These are phyloP conservation scores for Drosophila macrospina DNA, from an alignment of 2,888 invertebrate genomes.

Conservation along the genomic window DNA sequence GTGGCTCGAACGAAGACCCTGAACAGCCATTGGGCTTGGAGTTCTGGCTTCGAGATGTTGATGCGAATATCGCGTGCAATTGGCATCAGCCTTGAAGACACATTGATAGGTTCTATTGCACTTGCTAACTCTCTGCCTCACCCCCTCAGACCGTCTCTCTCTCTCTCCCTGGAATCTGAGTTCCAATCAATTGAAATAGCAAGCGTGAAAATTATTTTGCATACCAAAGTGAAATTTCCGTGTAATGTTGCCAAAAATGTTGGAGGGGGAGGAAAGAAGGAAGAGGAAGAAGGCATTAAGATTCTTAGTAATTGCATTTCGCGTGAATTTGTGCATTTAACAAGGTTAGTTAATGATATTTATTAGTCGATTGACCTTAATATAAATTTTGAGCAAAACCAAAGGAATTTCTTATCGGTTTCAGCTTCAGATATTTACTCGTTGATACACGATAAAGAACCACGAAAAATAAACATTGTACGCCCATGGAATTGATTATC, in stretches of 20 bases:
- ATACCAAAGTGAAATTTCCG: constrained; percentile 53
- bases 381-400: constrained; percentile 1
- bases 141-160: too few species aligned
- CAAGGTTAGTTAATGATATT: constrained; percentile 41
- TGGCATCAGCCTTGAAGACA: constrained; percentile 57
- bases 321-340: constrained; percentile 23
- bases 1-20: constrained; percentile 33
- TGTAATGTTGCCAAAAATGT: constrained; percentile 29
- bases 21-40: constrained; percentile 36
- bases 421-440: background rate
- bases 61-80: constrained; percentile 72
- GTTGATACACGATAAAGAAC: constrained; percentile 31
- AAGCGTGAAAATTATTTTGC: constrained; percentile 43
- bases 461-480: constrained; percentile 34
- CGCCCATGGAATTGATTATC: constrained; percentile 52
- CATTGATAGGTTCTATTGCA: constrained; percentile 37
- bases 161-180: constrained; percentile 10
- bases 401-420: constrained; percentile 37
- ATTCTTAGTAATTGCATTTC: constrained; percentile 42
- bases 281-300: background rate
- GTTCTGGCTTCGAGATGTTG: constrained; percentile 22
- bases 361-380: constrained; percentile 30
- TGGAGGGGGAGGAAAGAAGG: background rate
- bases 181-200: constrained; percentile 29
- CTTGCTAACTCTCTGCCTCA: background rate